Base-by-base conservation (phyloP, 2,797 vertebrate genomes). In the Lateolabrax maculatus region DNA sequence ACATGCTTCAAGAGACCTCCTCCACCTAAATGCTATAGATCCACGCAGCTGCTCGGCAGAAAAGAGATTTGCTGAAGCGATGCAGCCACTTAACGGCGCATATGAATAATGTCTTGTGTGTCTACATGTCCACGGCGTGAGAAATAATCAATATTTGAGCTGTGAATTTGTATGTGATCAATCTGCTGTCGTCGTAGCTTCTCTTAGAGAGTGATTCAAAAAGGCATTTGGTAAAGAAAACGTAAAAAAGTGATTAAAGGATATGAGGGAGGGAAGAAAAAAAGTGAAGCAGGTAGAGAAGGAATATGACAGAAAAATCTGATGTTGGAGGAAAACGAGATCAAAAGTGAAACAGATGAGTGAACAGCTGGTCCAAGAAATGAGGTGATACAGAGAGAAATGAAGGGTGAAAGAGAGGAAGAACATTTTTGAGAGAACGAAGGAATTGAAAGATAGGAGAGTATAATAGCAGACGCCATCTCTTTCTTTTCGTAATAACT, bases 311-410 rank as follows among this genome's bases (percentile, higher is more conserved):
- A 41, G 25, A 39, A 67, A 84, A 86, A 84, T 74, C 34, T 6
- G 34, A 79, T 66, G 61, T 61, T 62, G 41, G 18, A 58, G 60
- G 31, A 52, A 70, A 78, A 78, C 13, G 36, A 84, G 86, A 90
- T 91, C 77, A 88, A 81, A 90, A 89, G 90, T 86, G 85, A 90
- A 85, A 85, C 87, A 91, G 86, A 93, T 70, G 90, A 90, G 85
- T 63, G 83, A 91, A 88, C 87, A 91, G 87, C 90, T 93, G 91
- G 84, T 82, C 62, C 67, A 76, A 84, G 80, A 90, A 90, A 93
- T 75, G 57, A 48, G 72, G 68, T 72, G 81, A 83, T 77, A 71
- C 46, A 72, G 79, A 58, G 77, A 88, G 83, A 91, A 84, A 91
- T 85, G 73, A 77, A 71, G 87, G 72, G 78, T 87, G 80, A 71